A percentile compares a stretch with the other conserved stretches of the same genome.
Conservation (phyloP, 2,888 invertebrate species). For the Rhogogaster chlorosoma region DNA sequence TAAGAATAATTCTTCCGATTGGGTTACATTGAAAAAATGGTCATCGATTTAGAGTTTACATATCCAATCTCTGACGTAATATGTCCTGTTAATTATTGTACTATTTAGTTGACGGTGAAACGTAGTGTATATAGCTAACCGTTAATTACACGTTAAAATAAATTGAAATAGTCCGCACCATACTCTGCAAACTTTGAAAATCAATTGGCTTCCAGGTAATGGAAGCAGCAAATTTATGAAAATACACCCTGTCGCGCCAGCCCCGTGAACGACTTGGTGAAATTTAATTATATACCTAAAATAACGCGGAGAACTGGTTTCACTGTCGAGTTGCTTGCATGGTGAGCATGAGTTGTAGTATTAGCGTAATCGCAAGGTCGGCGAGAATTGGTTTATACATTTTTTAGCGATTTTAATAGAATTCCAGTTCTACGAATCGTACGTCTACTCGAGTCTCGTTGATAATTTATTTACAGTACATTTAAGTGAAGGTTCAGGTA, state of each 20-base stretch:
- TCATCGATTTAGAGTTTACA: neutral
- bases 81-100: neutral
- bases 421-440: neutral
- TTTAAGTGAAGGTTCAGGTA: constrained; percentile 16
- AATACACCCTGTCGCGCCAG: neutral
- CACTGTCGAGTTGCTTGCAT: neutral
- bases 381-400: neutral
- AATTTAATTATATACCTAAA: constrained; percentile 38
- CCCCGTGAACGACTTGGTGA: constrained; percentile 8
- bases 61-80: neutral
- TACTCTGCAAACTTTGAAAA: neutral
- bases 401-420: neutral
- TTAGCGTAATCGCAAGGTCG: neutral
- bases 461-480: constrained; percentile 36
- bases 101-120: neutral
- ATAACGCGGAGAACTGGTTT: constrained; percentile 24
- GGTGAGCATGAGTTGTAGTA: neutral
- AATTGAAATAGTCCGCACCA: neutral
- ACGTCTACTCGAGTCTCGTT: neutral
- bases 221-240: constrained; percentile 20
- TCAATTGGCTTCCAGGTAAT: constrained; percentile 9
- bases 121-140: neutral
- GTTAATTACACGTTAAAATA: constrained; percentile 6
- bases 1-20: neutral
- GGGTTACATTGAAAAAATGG: neutral